These are phyloP conservation scores for Crotalus tigris DNA, from an alignment of 2,113 vertebrate species.

Conservation along the genomic window DNA sequence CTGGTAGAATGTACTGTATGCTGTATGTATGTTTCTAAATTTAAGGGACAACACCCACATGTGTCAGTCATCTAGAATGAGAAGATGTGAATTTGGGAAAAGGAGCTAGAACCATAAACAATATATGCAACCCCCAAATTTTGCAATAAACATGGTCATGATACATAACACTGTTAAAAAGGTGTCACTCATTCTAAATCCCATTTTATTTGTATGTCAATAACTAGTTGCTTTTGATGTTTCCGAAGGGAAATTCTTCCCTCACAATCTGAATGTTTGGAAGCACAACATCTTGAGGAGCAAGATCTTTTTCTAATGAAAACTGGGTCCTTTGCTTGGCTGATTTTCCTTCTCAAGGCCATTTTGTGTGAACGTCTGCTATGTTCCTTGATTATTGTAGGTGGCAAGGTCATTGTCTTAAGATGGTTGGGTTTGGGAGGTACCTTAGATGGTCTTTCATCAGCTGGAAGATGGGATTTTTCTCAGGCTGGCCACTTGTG, in stretches of 20 bases:
- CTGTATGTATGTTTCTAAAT: background rate
- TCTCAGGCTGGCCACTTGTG: background rate
- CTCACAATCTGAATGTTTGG: background rate
- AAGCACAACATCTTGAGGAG: background rate
- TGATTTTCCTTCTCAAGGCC: background rate
- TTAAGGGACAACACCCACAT: background rate
- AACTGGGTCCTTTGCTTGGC: background rate
- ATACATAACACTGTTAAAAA: background rate
- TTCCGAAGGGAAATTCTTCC: background rate
- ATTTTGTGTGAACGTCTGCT: background rate
- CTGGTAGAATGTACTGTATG: background rate
- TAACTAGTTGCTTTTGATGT: background rate
- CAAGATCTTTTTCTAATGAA: background rate
- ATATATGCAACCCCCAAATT: background rate
- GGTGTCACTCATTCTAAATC: background rate
- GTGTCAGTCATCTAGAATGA: background rate
- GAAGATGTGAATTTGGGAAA: background rate
- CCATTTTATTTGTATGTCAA: constrained; percentile 17
- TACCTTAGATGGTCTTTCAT: background rate
- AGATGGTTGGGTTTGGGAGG: background rate
- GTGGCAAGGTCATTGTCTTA: background rate
- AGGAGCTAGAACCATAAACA: background rate
- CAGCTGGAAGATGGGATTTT: background rate
- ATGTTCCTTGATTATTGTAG: background rate
- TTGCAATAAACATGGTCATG: background rate